Conservation (phyloP, 2,113 vertebrate genomes). For the Dasyprocta punctata region DNA sequence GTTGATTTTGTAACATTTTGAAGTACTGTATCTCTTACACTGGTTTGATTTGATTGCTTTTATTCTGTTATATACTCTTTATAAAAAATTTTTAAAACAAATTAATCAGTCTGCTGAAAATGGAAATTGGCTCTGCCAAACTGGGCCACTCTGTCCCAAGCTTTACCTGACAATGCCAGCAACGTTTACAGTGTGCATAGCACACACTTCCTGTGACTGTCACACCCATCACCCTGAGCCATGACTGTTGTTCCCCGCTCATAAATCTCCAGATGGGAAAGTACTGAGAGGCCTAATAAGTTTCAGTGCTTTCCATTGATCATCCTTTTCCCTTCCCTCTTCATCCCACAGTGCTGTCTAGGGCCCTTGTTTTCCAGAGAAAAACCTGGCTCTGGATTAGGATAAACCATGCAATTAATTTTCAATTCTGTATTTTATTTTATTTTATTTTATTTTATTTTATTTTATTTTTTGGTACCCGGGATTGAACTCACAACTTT, state of each 20-base stretch:
- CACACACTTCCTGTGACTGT: conserved; percentile 69
- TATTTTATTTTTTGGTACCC: no score
- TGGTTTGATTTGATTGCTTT: no score
- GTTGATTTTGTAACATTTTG: no score
- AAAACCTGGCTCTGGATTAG: not conserved
- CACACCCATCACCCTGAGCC: conserved; percentile 53
- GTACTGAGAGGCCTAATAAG: conserved; percentile 65
- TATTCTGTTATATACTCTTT: no score
- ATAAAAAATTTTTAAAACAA: no score
- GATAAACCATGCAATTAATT: conserved; percentile 20
- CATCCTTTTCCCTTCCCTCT: conserved; percentile 53
- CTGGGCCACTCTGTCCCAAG: conserved; percentile 50
- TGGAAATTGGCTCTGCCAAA: conserved; percentile 62
- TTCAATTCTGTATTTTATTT: not conserved
- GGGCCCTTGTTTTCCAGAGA: conserved; percentile 44
- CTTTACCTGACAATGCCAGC: conserved; percentile 72
- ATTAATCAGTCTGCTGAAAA: conserved; percentile 65
- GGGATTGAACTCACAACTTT: no score
- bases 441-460: no score
- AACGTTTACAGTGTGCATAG: conserved; percentile 47
- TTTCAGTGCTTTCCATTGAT: conserved; percentile 55
- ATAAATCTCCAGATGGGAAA: conserved; percentile 76
- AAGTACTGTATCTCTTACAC: no score
- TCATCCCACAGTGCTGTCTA: not conserved
- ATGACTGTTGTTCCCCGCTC: conserved; percentile 47